Evolutionary conservation across 2,113 vertebrate genomes (phyloP), one percentile per base, ranked within the genome.

Genomic region (Azemiops feae): DNA sequence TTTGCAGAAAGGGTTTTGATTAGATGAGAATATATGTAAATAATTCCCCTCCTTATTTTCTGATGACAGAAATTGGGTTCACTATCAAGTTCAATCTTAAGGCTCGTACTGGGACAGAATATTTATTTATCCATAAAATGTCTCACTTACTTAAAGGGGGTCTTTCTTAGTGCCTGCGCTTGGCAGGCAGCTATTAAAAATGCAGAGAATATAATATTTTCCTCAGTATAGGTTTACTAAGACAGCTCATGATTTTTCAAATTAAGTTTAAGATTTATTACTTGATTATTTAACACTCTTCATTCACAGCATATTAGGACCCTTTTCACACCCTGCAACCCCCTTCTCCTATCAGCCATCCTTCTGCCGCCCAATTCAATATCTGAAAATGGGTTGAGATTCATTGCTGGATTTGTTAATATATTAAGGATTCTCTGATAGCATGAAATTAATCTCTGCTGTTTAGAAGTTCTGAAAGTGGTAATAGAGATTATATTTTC

Each of bases 391-490:
- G 16, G 11, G 25, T 12, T n/a, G 53, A 23, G 18, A 23, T 39
- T 92, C 12, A 20, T 54, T 90, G n/a, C 22, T 30, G 18, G 45
- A 30, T 58, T 64, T 34, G 39, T 57, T 30, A 47, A 87, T 87
- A 34, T 7, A 25, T 14, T 22, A 93, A 50, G 23, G 54, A 90
- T 85, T 34, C 0, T 7, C 34, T 92, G 25, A 50, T n/a, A 53
- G 18, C 5, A 85, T 34, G 50, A 50, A 34, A 11, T 90, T 90
- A 50, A 86, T 39, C 52, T 47, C 43, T 45, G 43, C 69, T 89
- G 7, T 54, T 94, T 55, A 47, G 12, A 93, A 25, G 81, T 54
- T 58, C 55, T 86, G 87, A 95, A 55, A 3, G 22, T 93, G 47
- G 1, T 27, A 92, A 85, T 43, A 91, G 58, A 85, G 87, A 57